These are phyloP conservation scores for Limnephilus lunatus DNA, from an alignment of 2,888 invertebrate species.

Conservation along the genomic window DNA sequence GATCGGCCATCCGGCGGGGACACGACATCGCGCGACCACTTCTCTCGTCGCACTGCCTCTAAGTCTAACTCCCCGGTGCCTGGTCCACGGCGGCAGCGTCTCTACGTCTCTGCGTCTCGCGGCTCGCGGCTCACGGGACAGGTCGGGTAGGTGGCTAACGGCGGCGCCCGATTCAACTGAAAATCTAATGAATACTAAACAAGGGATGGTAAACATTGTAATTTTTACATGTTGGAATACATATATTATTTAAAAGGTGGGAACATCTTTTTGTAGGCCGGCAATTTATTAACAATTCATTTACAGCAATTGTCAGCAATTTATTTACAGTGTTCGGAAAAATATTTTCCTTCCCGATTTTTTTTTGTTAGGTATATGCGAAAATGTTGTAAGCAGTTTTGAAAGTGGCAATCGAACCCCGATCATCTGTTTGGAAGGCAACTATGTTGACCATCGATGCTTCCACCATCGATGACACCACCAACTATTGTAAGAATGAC, in stretches of 20 bases:
- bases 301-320: too few species aligned
- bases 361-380: too few species aligned
- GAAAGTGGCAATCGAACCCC: too few species aligned
- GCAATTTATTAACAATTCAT: background rate
- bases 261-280: background rate
- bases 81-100: background rate
- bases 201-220: background rate
- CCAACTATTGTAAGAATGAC: too few species aligned
- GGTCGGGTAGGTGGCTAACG: conserved; percentile 11
- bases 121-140: background rate
- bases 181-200: conserved; percentile 26
- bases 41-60: conserved; percentile 13
- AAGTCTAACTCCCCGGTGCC: background rate
- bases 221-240: background rate
- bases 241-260: background rate
- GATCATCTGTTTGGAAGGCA: too few species aligned
- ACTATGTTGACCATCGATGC: too few species aligned
- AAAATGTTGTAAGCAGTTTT: too few species aligned
- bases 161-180: conserved; percentile 11
- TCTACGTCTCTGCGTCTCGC: background rate
- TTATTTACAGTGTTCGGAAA: too few species aligned
- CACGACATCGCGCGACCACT: conserved; percentile 32
- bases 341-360: too few species aligned
- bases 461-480: too few species aligned
- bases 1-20: conserved; percentile 17